Conservation (phyloP, 1,140 invertebrate species). For the Anoplolepis gracilipes region DNA sequence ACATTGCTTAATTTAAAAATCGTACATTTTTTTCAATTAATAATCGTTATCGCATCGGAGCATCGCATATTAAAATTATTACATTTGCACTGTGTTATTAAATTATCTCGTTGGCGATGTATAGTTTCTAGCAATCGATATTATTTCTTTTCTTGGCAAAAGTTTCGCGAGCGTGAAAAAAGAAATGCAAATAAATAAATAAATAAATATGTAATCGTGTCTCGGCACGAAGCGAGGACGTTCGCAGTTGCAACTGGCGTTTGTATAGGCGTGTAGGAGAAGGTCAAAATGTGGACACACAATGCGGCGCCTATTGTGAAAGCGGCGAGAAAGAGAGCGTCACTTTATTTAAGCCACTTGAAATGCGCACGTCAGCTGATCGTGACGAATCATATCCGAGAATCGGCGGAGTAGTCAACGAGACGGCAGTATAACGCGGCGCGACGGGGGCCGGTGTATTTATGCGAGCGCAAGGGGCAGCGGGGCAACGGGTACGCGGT, state of each 20-base stretch:
- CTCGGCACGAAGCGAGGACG: not conserved
- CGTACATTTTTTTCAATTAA: not conserved
- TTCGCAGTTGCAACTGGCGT: not conserved
- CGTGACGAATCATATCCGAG: slow-evolving; percentile 66
- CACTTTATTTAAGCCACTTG: slow-evolving; percentile 55
- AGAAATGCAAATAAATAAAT: not conserved
- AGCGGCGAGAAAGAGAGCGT: slow-evolving; percentile 43
- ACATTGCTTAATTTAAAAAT: not conserved
- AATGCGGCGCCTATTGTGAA: slow-evolving; percentile 33
- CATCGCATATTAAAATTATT: not conserved
- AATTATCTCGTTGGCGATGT: slow-evolving; percentile 16
- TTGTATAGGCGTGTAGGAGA: not conserved
- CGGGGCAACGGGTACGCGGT: slow-evolving; percentile 58
- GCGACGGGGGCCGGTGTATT: slow-evolving; percentile 70
- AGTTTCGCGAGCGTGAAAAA: not conserved
- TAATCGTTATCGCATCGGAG: not conserved
- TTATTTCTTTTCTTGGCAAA: not conserved
- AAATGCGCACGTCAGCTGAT: slow-evolving; percentile 73
- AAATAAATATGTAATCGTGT: not conserved
- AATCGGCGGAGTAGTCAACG: not conserved
- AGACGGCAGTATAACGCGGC: too few species aligned
- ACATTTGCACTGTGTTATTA: too few species aligned
- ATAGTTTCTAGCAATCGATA: not conserved
- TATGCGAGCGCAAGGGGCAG: slow-evolving; percentile 70
- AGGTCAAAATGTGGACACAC: slow-evolving; percentile 32